Evolutionary conservation across 2,888 invertebrate species (phyloP).

Genomic region (Scotopteryx bipunctaria): DNA sequence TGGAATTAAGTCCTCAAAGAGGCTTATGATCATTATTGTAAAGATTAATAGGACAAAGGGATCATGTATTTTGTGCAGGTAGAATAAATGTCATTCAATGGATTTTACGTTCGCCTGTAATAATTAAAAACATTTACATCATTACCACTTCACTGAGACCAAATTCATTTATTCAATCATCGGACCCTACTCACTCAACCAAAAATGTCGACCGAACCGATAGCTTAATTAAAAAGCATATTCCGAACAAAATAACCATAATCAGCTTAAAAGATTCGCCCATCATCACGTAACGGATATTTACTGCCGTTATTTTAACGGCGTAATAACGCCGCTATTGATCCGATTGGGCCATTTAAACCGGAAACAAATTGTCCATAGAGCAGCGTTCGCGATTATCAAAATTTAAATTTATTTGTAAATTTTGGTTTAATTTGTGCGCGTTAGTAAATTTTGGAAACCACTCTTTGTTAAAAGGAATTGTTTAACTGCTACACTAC

Average conservation of each 20-base stretch:
- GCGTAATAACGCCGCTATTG: constrained; percentile 22
- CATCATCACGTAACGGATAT: constrained; percentile 29
- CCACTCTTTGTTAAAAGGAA: neutral
- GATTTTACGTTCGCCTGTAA: neutral
- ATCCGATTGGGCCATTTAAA: constrained; percentile 19
- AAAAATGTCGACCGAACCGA: constrained; percentile 7
- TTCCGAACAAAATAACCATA: constrained; percentile 22
- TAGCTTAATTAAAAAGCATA: constrained; percentile 24
- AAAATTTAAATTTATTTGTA: constrained; percentile 17
- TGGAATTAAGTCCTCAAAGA: too few relatives aligned
- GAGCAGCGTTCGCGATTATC: constrained; percentile 9
- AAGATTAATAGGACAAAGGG: too few relatives aligned
- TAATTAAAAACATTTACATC: neutral
- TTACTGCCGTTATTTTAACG: constrained; percentile 31
- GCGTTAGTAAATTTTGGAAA: neutral
- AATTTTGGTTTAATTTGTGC: constrained; percentile 4
- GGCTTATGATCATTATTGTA: too few relatives aligned
- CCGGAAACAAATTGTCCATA: constrained; percentile 24
- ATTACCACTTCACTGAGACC: neutral
- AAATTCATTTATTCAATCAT: constrained; percentile 4
- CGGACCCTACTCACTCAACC: constrained; percentile 4
- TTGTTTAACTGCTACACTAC: too few relatives aligned
- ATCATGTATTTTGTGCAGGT: too few relatives aligned
- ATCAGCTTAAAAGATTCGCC: constrained; percentile 35
- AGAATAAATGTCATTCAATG: too few relatives aligned